Evolutionary conservation across 2,888 invertebrate genomes (phyloP), one percentile per base, ranked within the genome.

Genomic region (Lomographa bimaculata): DNA sequence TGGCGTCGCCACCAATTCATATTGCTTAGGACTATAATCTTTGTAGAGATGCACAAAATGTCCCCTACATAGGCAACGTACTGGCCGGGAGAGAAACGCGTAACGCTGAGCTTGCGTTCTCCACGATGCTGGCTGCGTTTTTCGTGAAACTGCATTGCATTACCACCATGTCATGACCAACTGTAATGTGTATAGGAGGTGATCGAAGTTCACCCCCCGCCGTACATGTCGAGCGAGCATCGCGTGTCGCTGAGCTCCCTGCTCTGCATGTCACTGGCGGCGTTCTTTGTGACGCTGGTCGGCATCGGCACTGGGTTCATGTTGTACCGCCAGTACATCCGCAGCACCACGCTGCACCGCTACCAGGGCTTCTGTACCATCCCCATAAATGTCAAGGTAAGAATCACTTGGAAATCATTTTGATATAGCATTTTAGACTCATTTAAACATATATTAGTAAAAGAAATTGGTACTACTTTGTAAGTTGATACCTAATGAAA

Each of bases 281-380:
- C 94, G 1, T 68, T 95, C 12, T 71, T 94, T 39, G 92, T 96
- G 9, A 91, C 95, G 64, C 91, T 94, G 44, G 90, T 94, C 64
- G 95, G 94, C 5, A 87, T 93, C 18, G 77, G 92, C 33, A 92
- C 93, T 3, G 96, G 95, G 2, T 90, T 95, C 36, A 92, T 94
- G 66, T 84, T 97, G 33, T 96, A 96, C 79, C 91, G 92, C 33
- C 92, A 95, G 58, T 94, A 94, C 42, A 20, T 60, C 32, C 52
- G 42, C 26, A 36, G 42, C 38, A 33, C 90, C 91, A 37, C 89
- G 87, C 74, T 90, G 64, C 91, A 91, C 36, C 90, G 91, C 60
- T 93, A 92, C 76, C 90, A 91, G 43, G 93, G 93, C 14, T 93
- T 91, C 90, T 94, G 94, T 71, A 91, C 91, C 40, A 92, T 95